Conservation (phyloP, 2,888 invertebrate species). For the Mythimna loreyi region DNA sequence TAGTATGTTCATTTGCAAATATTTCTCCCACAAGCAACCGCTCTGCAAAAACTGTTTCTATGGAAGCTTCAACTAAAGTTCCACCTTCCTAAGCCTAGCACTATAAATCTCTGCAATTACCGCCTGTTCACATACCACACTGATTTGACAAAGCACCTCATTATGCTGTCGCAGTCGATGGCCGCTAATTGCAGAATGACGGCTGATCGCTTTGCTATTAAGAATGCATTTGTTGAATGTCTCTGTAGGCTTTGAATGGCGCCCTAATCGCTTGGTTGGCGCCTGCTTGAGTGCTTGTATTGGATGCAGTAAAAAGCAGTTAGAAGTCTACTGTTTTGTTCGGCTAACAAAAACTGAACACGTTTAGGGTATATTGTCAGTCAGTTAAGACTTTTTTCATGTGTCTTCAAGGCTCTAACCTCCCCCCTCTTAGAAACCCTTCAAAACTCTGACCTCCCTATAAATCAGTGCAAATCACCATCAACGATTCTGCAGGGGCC, state of each 20-base stretch:
- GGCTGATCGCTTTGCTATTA: slow-evolving; percentile 46
- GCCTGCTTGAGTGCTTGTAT: slow-evolving; percentile 2
- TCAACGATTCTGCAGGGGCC: no score
- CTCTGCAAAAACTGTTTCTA: not conserved
- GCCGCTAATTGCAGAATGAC: slow-evolving; percentile 52
- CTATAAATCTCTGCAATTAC: slow-evolving; percentile 50
- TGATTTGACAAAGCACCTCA: slow-evolving; percentile 43
- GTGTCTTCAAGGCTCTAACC: no score
- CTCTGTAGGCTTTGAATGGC: slow-evolving; percentile 15
- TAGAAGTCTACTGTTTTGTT: not conserved
- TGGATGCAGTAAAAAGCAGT: not conserved
- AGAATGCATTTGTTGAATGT: slow-evolving; percentile 38
- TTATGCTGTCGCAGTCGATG: slow-evolving; percentile 44
- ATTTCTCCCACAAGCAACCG: not conserved
- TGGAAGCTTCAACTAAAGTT: not conserved
- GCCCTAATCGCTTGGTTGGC: slow-evolving; percentile 29
- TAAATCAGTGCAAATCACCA: no score
- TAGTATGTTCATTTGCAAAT: no score
- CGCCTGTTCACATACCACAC: slow-evolving; percentile 21
- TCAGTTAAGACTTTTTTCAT: no score
- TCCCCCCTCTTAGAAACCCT: no score
- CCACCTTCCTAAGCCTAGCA: not conserved
- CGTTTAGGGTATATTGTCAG: no score
- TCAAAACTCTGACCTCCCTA: no score
- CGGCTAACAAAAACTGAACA: no score